Evolutionary conservation across 2,888 invertebrate species (phyloP), one percentile per base, ranked within the genome.

Genomic region (Dioctria linearis): DNA sequence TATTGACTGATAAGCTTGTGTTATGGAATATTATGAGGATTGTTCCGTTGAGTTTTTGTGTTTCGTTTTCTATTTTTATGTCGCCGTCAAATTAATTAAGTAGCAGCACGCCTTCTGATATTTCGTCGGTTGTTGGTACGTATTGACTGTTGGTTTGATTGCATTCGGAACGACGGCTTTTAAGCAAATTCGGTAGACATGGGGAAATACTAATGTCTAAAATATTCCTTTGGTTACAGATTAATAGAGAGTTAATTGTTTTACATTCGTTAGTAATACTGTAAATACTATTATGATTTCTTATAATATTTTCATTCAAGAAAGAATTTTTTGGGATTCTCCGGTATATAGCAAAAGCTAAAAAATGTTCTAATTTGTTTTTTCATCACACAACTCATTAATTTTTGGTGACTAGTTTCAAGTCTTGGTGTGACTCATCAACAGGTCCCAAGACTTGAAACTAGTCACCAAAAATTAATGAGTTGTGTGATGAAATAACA

Each of bases 161-260:
- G 25, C 73, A 73, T 42, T 6, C 37, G 3, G 73, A 57, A 25
- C 1, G 9, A 40, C 4, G 46, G n/a, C 69, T 69, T 69, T 59
- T 69, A n/a, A 69, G n/a, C 43, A 79, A 11, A 3, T 71, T 71
- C 3, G 69, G 69, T 3, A 71, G 37, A 8, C 69, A 71, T 3
- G 0, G 13, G 3, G 43, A 59, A 59, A 57, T 59, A 79, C 69
- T 79, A 25, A 79, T 69, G 59, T 79, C 69, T 59, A 79, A 4
- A 8, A 79, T 9, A 59, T 79, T 37, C 8, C 57, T 69, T 40
- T 25, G 5, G n/a, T 69, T 57, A 46, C 67, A 69, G 43, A 79
- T 79, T 2, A 57, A 69, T 4, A 79, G 25, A n/a, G 25, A 59
- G 46, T 59, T 79, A 37, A 43, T 13, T 13, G 43, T 37, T 79